Percentiles rank a stretch among this genome's conserved stretches.
Conservation (phyloP, 2,888 invertebrate genomes). For the Lasius platythorax region DNA sequence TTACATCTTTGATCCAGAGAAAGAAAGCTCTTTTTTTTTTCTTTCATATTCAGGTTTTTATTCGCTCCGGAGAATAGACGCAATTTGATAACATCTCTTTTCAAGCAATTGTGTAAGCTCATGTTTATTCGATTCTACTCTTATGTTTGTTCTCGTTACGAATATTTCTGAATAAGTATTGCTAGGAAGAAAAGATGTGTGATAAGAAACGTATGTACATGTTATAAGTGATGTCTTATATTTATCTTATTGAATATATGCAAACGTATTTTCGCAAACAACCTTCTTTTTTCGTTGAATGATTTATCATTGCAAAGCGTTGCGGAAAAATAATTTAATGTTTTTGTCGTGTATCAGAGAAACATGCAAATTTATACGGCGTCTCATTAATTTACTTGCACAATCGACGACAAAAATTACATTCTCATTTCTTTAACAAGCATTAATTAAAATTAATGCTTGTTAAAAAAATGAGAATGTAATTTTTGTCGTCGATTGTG, state of each 20-base stretch:
- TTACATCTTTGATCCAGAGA: not conserved
- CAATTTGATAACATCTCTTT: not conserved
- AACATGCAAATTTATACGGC: not conserved
- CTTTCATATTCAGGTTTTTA: not conserved
- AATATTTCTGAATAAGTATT: constrained; percentile 9
- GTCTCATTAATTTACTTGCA: not conserved
- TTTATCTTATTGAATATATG: constrained; percentile 3
- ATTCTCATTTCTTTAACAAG: not conserved
- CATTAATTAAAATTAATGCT: not conserved
- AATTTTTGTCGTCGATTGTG: not conserved
- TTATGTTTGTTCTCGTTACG: not conserved
- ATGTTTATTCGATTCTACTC: not conserved
- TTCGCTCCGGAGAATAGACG: not conserved
- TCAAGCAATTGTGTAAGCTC: not conserved
- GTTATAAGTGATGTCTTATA: constrained; percentile 9
- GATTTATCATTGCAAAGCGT: constrained; percentile 11
- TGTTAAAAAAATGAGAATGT: not conserved
- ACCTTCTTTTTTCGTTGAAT: not conserved
- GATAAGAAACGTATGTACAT: not conserved
- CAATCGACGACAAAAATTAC: not conserved
- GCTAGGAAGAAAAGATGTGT: not conserved
- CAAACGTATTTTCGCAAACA: constrained; percentile 8
- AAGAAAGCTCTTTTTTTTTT: not conserved
- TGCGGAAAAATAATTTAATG: not conserved
- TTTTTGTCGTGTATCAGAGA: not conserved